Percentiles rank a stretch among this genome's conserved stretches.
Conservation (phyloP, 2,113 vertebrate species). For the Nansenia antarctica region DNA sequence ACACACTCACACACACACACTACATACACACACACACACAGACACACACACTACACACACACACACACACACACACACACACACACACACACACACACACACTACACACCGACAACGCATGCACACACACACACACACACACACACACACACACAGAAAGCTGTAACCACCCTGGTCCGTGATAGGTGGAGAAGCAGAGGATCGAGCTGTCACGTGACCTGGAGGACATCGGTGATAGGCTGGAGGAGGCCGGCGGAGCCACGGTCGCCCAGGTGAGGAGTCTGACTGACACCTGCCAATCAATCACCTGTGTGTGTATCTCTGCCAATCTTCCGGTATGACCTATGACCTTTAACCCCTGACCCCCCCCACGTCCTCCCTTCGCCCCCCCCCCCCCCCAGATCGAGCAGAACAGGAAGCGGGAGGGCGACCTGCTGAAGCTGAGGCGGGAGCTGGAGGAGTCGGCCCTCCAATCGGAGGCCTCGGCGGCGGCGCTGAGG, state of each 20-base stretch:
- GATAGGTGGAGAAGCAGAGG: conserved; percentile 77
- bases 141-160: too few relatives aligned
- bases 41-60: too few relatives aligned
- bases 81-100: conserved; percentile 22
- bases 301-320: too few relatives aligned
- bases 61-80: neutral
- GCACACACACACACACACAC: too few relatives aligned
- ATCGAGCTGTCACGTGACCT: conserved; percentile 71
- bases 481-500: conserved; percentile 43
- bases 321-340: too few relatives aligned
- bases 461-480: conserved; percentile 62
- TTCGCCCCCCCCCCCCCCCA: too few relatives aligned
- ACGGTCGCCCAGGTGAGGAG: conserved; percentile 71
- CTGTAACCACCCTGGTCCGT: neutral
- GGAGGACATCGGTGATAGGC: conserved; percentile 71
- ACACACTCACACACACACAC: neutral
- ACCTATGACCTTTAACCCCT: neutral
- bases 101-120: too few relatives aligned
- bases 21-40: too few relatives aligned
- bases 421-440: conserved; percentile 69
- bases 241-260: conserved; percentile 75
- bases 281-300: neutral
- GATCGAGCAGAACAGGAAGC: conserved; percentile 74
- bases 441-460: conserved; percentile 71
- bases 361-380: too few relatives aligned